A percentile compares a stretch with the other conserved stretches of the same genome.
Conservation (phyloP, 2,797 vertebrate genomes). For the Rhabdomys pumilio region DNA sequence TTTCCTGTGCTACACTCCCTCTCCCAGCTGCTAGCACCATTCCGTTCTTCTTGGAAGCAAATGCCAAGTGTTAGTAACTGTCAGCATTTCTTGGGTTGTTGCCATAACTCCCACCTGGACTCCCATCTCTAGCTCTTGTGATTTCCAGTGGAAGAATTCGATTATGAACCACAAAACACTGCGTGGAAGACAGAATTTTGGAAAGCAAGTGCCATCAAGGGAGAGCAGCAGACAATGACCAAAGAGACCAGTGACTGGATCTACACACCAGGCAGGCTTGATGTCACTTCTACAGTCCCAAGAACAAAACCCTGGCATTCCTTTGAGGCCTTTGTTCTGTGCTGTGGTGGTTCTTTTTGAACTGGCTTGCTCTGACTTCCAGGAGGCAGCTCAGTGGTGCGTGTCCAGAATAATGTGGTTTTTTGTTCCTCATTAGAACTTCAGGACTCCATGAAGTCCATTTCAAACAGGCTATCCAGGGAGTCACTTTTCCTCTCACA, state of each 20-base stretch:
- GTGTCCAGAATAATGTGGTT: background rate
- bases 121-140: background rate
- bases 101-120: background rate
- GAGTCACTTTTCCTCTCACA: background rate
- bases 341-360: background rate
- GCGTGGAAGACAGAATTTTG: background rate
- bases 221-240: background rate
- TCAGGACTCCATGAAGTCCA: background rate
- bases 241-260: background rate
- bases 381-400: background rate
- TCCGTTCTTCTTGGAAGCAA: background rate
- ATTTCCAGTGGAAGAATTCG: background rate
- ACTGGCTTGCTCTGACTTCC: background rate
- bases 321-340: background rate
- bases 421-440: background rate
- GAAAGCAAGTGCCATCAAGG: background rate
- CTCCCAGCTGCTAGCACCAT: background rate
- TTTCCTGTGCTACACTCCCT: background rate
- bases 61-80: background rate
- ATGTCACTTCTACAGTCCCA: background rate
- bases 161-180: background rate
- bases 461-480: background rate
- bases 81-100: background rate
- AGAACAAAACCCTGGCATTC: background rate
- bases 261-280: background rate